Evolutionary conservation across 2,888 invertebrate genomes (phyloP).

Genomic region (Drosophila sordidula): DNA sequence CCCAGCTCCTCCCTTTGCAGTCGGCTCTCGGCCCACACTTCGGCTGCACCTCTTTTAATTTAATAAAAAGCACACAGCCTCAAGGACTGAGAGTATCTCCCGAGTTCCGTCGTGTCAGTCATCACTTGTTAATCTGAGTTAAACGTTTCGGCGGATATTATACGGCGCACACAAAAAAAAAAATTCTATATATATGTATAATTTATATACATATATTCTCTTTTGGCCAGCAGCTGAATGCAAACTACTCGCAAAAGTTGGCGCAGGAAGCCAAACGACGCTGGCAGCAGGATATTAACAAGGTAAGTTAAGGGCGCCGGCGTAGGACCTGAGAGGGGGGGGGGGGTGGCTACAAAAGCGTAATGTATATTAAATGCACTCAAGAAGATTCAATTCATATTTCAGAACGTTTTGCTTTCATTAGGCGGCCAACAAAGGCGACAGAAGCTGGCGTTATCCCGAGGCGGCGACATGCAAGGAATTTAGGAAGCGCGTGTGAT

Average conservation of each 20-base stretch:
- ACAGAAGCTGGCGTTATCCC: slow-evolving; percentile 21
- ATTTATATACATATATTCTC: slow-evolving; percentile 1
- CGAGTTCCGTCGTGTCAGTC: slow-evolving; percentile 59
- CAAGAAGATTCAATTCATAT: slow-evolving; percentile 77
- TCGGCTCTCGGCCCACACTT: slow-evolving; percentile 5
- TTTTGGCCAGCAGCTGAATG: slow-evolving; percentile 49
- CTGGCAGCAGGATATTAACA: slow-evolving; percentile 51
- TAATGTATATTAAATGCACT: slow-evolving; percentile 81
- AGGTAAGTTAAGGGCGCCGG: slow-evolving; percentile 28
- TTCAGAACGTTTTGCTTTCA: slow-evolving; percentile 74
- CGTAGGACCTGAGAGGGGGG: neutral
- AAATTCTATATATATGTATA: neutral
- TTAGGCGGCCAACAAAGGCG: slow-evolving; percentile 64
- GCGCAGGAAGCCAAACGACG: slow-evolving; percentile 15
- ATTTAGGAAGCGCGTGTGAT: slow-evolving; percentile 65
- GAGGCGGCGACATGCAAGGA: slow-evolving; percentile 56
- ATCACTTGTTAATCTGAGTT: slow-evolving; percentile 75
- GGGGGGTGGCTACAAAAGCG: slow-evolving; percentile 36
- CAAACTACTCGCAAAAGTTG: slow-evolving; percentile 19
- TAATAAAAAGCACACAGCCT: slow-evolving; percentile 55
- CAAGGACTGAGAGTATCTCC: slow-evolving; percentile 30
- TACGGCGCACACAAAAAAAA: slow-evolving; percentile 35
- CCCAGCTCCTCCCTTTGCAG: slow-evolving; percentile 2
- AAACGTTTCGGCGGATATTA: slow-evolving; percentile 76
- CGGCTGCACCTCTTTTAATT: slow-evolving; percentile 43